Conservation (phyloP, 2,888 invertebrate species). For the Caenorhabditis becei region DNA sequence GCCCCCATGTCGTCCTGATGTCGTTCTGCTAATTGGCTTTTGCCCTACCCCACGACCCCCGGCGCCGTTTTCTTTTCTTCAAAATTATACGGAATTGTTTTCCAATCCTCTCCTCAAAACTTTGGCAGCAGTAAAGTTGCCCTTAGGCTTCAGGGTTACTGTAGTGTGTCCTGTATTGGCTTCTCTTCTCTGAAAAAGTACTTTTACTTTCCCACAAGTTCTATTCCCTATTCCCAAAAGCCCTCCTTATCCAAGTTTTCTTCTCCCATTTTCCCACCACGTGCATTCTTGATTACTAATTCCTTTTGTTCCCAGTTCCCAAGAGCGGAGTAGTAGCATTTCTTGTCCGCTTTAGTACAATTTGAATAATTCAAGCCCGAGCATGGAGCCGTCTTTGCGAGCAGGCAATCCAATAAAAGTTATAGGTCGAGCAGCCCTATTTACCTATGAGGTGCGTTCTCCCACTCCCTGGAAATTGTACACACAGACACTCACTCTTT, state of each 20-base stretch:
- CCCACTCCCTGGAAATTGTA: constrained; percentile 25
- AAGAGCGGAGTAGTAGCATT: too few relatives aligned
- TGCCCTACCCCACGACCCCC: constrained; percentile 31
- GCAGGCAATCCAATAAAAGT: constrained; percentile 22
- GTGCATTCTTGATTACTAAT: constrained; percentile 53
- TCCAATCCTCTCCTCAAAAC: constrained; percentile 17
- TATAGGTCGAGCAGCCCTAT: constrained; percentile 19
- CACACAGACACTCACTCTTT: background rate
- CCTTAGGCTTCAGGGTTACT: too few relatives aligned
- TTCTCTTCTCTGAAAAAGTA: background rate
- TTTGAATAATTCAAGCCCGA: constrained; percentile 28
- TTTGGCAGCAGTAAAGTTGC: too few relatives aligned
- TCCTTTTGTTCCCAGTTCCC: constrained; percentile 30
- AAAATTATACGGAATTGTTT: constrained; percentile 48
- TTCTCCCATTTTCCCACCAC: constrained; percentile 29
- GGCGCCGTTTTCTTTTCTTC: constrained; percentile 30
- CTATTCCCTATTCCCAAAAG: background rate
- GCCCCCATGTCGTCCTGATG: constrained; percentile 57
- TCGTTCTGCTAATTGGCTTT: constrained; percentile 61
- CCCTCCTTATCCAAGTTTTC: constrained; percentile 12
- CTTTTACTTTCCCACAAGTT: constrained; percentile 5
- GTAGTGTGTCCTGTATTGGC: too few relatives aligned
- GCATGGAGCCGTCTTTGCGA: background rate
- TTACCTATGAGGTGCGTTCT: constrained; percentile 36
- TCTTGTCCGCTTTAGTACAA: constrained; percentile 30